Evolutionary conservation across 2,888 invertebrate species (phyloP).

Genomic region (Mythimna albipuncta): DNA sequence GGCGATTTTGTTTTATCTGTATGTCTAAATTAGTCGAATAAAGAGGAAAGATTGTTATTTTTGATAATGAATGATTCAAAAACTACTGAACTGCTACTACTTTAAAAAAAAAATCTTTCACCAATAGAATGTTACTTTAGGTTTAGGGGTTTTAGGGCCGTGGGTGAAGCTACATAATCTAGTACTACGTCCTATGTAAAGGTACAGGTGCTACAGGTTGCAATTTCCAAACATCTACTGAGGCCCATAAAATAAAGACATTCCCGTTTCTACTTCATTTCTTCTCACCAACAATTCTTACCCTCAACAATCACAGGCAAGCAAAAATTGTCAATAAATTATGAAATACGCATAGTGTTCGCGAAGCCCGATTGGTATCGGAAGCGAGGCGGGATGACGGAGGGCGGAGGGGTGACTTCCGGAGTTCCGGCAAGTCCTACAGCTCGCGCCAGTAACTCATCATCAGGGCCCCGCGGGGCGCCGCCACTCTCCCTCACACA

Average conservation of each 20-base stretch:
- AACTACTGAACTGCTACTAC: no score
- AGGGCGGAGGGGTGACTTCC: constrained; percentile 86
- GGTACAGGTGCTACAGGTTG: neutral
- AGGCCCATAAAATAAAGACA: neutral
- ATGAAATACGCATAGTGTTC: constrained; percentile 79
- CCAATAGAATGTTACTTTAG: no score
- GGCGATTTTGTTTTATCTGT: no score
- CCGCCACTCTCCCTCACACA: constrained; percentile 79
- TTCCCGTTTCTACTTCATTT: constrained; percentile 5
- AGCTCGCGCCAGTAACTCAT: constrained; percentile 85
- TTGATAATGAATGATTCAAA: no score
- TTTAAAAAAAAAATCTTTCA: no score
- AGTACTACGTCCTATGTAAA: no score
- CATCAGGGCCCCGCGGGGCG: constrained; percentile 85
- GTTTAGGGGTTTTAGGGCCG: no score
- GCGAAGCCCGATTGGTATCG: constrained; percentile 86
- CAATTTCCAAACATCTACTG: neutral
- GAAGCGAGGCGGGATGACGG: constrained; percentile 83
- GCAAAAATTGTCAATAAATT: constrained; percentile 80
- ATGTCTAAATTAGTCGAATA: no score
- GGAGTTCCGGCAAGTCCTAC: constrained; percentile 66
- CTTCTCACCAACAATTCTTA: constrained; percentile 1
- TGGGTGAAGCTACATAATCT: no score
- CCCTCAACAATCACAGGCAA: constrained; percentile 39
- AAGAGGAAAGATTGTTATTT: no score